Conservation (phyloP, 2,797 vertebrate species). For the Sebastes taczanowskii region DNA sequence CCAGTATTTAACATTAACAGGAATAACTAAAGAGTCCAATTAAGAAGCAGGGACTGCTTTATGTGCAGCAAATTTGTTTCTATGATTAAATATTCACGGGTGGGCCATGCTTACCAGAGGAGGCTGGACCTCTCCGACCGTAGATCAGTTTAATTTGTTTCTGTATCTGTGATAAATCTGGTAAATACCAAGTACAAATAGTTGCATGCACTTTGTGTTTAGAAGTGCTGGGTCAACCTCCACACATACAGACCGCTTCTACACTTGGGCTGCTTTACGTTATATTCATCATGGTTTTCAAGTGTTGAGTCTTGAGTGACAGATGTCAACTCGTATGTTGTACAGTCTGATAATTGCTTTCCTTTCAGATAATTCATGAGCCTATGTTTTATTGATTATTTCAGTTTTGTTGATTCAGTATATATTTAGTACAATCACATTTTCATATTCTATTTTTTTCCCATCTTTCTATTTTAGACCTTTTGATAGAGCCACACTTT, state of each 20-base stretch:
- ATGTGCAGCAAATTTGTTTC: constrained; percentile 56
- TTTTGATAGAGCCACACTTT: not conserved
- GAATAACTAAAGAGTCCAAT: constrained; percentile 83
- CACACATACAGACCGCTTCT: not conserved
- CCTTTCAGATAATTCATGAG: not conserved
- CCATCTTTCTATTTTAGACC: not conserved
- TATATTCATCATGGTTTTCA: not conserved
- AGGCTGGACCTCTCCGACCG: not conserved
- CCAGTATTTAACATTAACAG: constrained; percentile 84
- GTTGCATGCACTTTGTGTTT: not conserved
- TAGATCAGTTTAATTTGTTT: constrained; percentile 38
- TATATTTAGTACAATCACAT: not conserved
- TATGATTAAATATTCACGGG: constrained; percentile 26
- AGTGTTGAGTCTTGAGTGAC: not conserved
- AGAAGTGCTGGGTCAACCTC: not conserved
- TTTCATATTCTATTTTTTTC: not conserved
- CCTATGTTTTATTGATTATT: not conserved
- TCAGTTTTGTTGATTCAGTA: not conserved
- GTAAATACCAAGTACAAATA: constrained; percentile 1
- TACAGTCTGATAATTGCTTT: not conserved
- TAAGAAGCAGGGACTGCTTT: constrained; percentile 61
- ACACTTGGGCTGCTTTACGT: not conserved
- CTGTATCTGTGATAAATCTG: not conserved
- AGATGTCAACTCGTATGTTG: not conserved
- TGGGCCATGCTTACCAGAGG: constrained; percentile 8